phyloP scores from a whole-genome alignment of 2,113 vertebrate species.

The Manacus vitellinus region DNA sequence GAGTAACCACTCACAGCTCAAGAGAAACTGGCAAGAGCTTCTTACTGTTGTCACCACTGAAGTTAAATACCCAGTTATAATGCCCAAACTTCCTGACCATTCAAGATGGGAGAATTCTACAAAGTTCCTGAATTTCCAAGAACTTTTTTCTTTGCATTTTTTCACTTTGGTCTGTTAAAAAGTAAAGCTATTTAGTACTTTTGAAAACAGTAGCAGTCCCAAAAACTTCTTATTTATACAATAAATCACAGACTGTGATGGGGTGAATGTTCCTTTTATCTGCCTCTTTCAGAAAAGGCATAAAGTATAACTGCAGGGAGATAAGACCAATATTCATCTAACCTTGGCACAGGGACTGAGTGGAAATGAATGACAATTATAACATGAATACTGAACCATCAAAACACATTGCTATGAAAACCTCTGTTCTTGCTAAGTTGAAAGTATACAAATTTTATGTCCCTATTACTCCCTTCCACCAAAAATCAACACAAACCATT shows the following conservation, averaged over 20 bases:
- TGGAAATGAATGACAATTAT: not conserved
- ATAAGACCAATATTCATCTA: not conserved
- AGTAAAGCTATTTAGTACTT: not conserved
- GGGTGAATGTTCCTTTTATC: not conserved
- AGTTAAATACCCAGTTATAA: not conserved
- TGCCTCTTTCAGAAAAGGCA: not conserved
- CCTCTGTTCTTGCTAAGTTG: not conserved
- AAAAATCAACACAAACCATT: not conserved
- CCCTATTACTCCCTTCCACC: no score
- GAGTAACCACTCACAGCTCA: not conserved
- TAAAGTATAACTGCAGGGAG: not conserved
- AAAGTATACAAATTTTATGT: not conserved
- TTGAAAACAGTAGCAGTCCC: not conserved
- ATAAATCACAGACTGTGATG: not conserved
- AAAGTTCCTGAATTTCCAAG: not conserved
- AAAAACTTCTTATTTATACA: not conserved
- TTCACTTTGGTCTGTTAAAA: not conserved
- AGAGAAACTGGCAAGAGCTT: not conserved
- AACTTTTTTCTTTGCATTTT: not conserved
- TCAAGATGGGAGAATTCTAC: not conserved
- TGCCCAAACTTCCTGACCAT: not conserved
- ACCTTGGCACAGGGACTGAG: not conserved
- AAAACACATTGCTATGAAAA: not conserved
- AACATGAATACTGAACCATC: not conserved
- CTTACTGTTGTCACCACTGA: not conserved